These are phyloP conservation scores for Drosophila leontia DNA, from an alignment of 1,140 invertebrate genomes.

Conservation along the genomic window DNA sequence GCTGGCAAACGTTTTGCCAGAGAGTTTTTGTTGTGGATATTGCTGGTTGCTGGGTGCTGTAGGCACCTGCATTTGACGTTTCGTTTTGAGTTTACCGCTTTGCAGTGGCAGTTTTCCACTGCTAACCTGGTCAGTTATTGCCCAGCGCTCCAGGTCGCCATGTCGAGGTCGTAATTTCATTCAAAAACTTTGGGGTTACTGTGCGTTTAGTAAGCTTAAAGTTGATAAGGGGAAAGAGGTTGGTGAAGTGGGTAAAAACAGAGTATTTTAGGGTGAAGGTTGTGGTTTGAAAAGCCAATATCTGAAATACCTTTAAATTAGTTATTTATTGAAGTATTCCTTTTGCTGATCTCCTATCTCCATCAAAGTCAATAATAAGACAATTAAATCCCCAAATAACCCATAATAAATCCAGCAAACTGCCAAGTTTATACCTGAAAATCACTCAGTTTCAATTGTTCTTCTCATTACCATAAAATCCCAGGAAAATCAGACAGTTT, in stretches of 20 bases:
- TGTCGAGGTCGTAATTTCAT: conserved; percentile 50
- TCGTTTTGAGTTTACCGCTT: conserved; percentile 58
- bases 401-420: background rate
- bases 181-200: conserved; percentile 47
- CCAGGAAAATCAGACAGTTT: background rate
- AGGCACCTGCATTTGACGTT: conserved; percentile 76
- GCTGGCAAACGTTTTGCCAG: conserved; percentile 56
- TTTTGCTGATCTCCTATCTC: background rate
- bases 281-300: background rate
- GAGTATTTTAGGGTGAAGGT: background rate
- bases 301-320: background rate
- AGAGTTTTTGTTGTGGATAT: conserved; percentile 42
- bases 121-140: conserved; percentile 59
- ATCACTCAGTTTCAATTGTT: background rate
- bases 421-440: background rate
- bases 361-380: background rate
- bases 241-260: background rate
- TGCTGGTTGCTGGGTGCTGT: conserved; percentile 28
- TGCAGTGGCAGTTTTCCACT: conserved; percentile 51
- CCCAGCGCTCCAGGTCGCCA: conserved; percentile 15
- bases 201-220: conserved; percentile 33
- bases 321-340: background rate
- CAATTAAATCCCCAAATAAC: background rate
- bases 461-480: conserved; percentile 17
- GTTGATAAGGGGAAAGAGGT: background rate